phyloP scores from a whole-genome alignment of 1,140 invertebrate species.

The Brachionus paranguensis region DNA sequence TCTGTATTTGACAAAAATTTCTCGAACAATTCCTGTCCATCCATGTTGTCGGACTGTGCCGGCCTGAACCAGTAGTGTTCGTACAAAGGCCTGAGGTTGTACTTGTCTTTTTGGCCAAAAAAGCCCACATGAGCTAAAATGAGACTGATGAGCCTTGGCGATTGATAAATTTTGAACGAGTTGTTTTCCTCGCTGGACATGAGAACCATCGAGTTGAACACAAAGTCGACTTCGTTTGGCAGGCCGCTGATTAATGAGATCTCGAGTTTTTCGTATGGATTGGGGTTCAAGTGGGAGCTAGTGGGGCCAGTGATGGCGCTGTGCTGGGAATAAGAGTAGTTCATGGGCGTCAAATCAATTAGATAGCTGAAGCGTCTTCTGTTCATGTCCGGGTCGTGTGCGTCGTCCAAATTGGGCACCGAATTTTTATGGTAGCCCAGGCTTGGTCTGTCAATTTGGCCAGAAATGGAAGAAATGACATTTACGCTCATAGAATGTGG shows the following conservation, averaged over 20 bases:
- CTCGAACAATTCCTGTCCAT: not conserved
- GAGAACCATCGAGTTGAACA: constrained; percentile 89
- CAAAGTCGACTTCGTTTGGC: constrained; percentile 97
- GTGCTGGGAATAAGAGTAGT: constrained; percentile 76
- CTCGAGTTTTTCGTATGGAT: constrained; percentile 71
- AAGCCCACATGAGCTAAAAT: constrained; percentile 86
- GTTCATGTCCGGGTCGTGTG: not conserved
- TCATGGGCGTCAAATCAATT: constrained; percentile 58
- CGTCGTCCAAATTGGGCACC: constrained; percentile 14
- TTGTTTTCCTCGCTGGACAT: constrained; percentile 87
- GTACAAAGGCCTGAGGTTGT: constrained; percentile 20
- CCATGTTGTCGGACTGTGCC: not conserved
- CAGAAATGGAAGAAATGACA: not conserved
- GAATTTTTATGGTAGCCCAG: constrained; percentile 9
- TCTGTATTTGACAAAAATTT: not conserved
- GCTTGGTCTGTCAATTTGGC: not conserved
- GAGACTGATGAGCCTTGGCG: constrained; percentile 75
- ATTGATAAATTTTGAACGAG: constrained; percentile 72
- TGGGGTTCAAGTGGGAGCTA: constrained; percentile 30
- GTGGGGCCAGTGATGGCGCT: constrained; percentile 57
- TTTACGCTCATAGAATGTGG: constrained; percentile 1
- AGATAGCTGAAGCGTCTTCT: constrained; percentile 31
- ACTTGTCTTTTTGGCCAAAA: constrained; percentile 56
- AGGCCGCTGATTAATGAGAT: constrained; percentile 83
- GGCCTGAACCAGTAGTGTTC: constrained; percentile 10